These are phyloP conservation scores for Anolis sagrei DNA, from an alignment of 2,113 vertebrate species.

Conservation along the genomic window DNA sequence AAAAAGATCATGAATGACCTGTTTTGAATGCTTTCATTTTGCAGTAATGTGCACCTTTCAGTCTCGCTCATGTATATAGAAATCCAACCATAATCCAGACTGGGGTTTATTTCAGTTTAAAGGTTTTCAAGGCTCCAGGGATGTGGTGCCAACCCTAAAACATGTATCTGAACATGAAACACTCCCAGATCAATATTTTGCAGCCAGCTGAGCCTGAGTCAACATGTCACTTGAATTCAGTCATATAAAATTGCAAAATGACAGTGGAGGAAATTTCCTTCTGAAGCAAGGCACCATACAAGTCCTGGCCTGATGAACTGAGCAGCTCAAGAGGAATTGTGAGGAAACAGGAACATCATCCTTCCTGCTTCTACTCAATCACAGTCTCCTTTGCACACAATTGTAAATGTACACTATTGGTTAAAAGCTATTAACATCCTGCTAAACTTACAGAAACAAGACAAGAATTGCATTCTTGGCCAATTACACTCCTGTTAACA, in stretches of 20 bases:
- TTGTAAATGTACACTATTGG: no score
- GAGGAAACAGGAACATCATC: not conserved
- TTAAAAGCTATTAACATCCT: no score
- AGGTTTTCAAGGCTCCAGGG: conserved; percentile 36
- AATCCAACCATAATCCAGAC: not conserved
- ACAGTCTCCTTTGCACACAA: no score
- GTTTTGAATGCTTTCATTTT: conserved; percentile 48
- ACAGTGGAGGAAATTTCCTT: conserved; percentile 33
- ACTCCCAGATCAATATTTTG: conserved; percentile 7
- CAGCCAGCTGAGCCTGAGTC: rapidly evolving
- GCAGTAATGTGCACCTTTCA: not conserved
- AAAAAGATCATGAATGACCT: conserved; percentile 30
- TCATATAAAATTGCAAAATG: not conserved
- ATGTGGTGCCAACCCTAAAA: conserved; percentile 9
- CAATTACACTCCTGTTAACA: no score
- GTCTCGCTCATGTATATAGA: not conserved
- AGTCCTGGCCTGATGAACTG: rapidly evolving
- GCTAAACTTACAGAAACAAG: no score
- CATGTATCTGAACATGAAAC: conserved; percentile 63
- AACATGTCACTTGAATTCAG: not conserved
- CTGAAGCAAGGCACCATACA: not conserved
- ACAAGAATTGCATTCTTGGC: no score
- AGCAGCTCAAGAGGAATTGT: not conserved
- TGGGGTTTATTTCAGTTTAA: conserved; percentile 63
- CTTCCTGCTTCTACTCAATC: no score